Base-by-base conservation (phyloP, 2,888 invertebrate species). In the Trichacis sp. region DNA sequence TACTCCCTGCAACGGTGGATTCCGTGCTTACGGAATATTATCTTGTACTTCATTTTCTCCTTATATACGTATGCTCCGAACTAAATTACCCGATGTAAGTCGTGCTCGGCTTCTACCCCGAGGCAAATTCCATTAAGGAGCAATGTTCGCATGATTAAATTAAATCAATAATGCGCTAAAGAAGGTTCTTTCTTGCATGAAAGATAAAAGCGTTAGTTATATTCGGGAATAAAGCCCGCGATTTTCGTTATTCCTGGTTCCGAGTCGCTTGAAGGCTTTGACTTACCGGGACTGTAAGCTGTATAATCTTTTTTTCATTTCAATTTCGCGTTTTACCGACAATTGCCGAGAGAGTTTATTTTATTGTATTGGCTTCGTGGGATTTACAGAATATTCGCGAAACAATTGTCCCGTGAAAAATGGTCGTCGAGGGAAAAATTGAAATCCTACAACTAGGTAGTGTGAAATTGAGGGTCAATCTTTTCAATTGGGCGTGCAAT, bases 61-160 rank as follows among this genome's bases (percentile, higher is more conserved):
- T 51, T 57, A 46, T 58, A 62, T 58, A 62, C 50, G 55, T 43
- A 43, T 43, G 43, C 19, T 66, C 53, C 52, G 54, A 58, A 55
- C 58, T 61, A 66, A 66, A 66, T 66, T 66, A 66, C 62, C 59
- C 62, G 49, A 56, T 56, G 66, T 66, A 62, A 66, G 61, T 57
- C 61, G 47, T 61, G 61, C 54, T 61, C 51, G 53, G 61, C 61
- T 61, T 61, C 56, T 61, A 61, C 54, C 58, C 45, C 36, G 46
- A 36, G 40, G 61, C 66, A 53, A 62, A 66, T 55, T 62, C 66
- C 66, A 66, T 66, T 66, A 66, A 62, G 58, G 62, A 66, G 61
- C 66, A 66, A 66, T 62, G 66, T 66, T 66, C 66, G 58, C 62
- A 60, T 63, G 56, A 59, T 67, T 67, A 67, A 63, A 67, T 67